These are phyloP conservation scores for Regulus satrapa DNA, from an alignment of 2,113 vertebrate species.

Conservation along the genomic window DNA sequence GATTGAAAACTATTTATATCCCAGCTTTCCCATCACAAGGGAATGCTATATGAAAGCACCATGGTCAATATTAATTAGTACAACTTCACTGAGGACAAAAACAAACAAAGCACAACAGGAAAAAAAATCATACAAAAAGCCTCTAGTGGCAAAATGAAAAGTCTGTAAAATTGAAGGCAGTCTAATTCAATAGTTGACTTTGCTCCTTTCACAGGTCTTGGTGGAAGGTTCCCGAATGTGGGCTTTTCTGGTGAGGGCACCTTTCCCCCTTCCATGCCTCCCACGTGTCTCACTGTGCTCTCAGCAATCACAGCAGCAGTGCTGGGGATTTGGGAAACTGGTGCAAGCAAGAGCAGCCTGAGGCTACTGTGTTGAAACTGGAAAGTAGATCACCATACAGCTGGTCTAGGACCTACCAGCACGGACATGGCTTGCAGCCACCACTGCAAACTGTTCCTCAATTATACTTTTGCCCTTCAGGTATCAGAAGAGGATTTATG, in stretches of 20 bases:
- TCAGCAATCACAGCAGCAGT: not conserved
- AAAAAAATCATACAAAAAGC: not conserved
- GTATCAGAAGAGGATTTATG: not conserved
- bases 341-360: not conserved
- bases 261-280: not conserved
- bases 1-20: not conserved
- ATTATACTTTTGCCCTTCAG: not conserved
- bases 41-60: not conserved
- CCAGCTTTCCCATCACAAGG: not conserved
- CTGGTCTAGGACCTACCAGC: not conserved
- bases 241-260: not conserved
- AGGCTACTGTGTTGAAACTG: not conserved
- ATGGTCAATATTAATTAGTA: not conserved
- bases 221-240: not conserved
- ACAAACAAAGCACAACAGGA: not conserved
- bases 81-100: not conserved
- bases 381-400: not conserved
- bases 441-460: not conserved
- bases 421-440: constrained; percentile 2
- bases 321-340: not conserved
- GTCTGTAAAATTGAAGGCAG: not conserved
- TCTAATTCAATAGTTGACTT: not conserved
- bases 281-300: not conserved
- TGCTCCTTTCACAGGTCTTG: not conserved
- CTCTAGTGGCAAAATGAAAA: not conserved